These are phyloP conservation scores for Danionella dracula DNA, from an alignment of 2,797 vertebrate genomes.

Conservation along the genomic window DNA sequence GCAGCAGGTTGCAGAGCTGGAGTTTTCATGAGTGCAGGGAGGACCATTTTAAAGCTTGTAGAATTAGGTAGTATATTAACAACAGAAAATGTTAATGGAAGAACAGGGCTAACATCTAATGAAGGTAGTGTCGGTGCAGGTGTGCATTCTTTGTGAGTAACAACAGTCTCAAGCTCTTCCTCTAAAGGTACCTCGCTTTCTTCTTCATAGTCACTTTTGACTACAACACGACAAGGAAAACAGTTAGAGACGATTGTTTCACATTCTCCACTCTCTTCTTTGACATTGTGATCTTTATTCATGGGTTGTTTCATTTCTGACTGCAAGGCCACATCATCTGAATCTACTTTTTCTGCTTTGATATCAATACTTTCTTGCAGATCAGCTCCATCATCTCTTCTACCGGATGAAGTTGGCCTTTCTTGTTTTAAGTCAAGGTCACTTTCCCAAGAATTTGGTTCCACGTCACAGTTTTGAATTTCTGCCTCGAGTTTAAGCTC, in stretches of 20 bases:
- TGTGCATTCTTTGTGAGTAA: not conserved
- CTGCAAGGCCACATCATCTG: constrained; percentile 10
- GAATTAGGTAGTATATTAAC: constrained; percentile 61
- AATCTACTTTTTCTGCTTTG: constrained; percentile 59
- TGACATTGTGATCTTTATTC: constrained; percentile 17
- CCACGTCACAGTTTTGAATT: constrained; percentile 32
- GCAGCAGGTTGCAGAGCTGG: not conserved
- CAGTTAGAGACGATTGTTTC: constrained; percentile 40
- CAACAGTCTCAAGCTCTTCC: constrained; percentile 26
- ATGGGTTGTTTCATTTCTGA: constrained; percentile 23
- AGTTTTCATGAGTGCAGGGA: constrained; percentile 51
- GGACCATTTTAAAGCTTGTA: constrained; percentile 58
- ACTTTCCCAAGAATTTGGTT: constrained; percentile 19
- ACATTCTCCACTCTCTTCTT: constrained; percentile 53
- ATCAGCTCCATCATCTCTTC: constrained; percentile 14
- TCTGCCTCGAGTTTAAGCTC: constrained; percentile 40
- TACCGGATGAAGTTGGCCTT: not conserved
- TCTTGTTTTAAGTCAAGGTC: constrained; percentile 17
- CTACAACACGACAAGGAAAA: constrained; percentile 65
- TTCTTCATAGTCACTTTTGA: constrained; percentile 60
- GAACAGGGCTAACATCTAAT: not conserved
- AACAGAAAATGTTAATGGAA: constrained; percentile 39
- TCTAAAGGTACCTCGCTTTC: constrained; percentile 38
- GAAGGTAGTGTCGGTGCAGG: constrained; percentile 29
- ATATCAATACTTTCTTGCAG: constrained; percentile 38